A percentile compares a stretch with the other conserved stretches of the same genome.
phyloP scores from a whole-genome alignment of 2,113 vertebrate genomes.

The Phocoena phocoena region DNA sequence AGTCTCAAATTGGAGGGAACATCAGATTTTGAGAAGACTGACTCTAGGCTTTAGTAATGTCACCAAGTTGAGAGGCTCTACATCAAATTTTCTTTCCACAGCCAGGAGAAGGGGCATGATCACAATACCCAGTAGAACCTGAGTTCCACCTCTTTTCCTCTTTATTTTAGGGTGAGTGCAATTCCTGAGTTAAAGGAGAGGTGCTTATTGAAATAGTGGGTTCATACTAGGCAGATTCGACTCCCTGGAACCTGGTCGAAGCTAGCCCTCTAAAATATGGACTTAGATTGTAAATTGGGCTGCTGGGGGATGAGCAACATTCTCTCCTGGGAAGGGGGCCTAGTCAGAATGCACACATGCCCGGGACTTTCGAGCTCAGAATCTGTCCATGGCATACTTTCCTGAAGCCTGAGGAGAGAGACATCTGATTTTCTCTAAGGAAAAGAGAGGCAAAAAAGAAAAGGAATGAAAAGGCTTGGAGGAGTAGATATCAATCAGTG shows the following conservation, averaged over 20 bases:
- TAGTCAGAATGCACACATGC: background rate
- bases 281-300: background rate
- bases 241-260: background rate
- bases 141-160: background rate
- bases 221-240: background rate
- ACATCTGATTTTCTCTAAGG: background rate
- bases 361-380: background rate
- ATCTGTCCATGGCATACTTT: background rate
- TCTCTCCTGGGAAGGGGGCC: background rate
- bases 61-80: background rate
- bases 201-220: background rate
- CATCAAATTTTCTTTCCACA: background rate
- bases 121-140: background rate
- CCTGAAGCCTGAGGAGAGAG: background rate
- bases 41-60: background rate
- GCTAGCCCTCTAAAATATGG: background rate
- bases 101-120: background rate
- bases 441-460: background rate
- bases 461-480: background rate
- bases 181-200: background rate
- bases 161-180: background rate
- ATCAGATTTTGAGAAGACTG: conserved; percentile 13
- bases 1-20: background rate
- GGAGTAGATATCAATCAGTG: background rate
- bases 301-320: background rate